A percentile compares a stretch with the other conserved stretches of the same genome.
phyloP scores from a whole-genome alignment of 92 coral and sea anemone genomes.

The Palythoa heliodiscus region DNA sequence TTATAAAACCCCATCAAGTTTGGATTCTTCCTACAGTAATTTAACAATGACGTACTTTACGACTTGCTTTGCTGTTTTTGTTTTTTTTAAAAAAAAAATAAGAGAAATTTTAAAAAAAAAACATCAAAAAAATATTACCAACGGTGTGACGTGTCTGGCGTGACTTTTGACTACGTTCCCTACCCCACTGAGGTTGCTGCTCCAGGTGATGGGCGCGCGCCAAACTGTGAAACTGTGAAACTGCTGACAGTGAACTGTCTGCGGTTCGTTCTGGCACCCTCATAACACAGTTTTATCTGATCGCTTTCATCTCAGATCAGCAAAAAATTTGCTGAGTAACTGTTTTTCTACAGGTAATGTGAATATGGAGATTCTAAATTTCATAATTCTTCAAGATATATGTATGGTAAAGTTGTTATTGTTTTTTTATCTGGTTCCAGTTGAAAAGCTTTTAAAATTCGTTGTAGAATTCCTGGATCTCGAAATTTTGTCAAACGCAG shows the following conservation, averaged over 20 bases:
- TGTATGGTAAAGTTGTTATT: not conserved
- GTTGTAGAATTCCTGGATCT: not conserved
- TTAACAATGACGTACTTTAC: too few relatives aligned
- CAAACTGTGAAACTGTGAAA: conserved; percentile 13
- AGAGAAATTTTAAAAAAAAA: too few relatives aligned
- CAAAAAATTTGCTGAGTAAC: not conserved
- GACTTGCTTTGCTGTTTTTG: too few relatives aligned
- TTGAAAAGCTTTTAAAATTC: not conserved
- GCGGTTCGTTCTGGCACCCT: not conserved
- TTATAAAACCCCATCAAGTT: too few relatives aligned
- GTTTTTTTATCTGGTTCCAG: not conserved
- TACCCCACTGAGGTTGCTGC: conserved; percentile 10
- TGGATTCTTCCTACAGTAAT: too few relatives aligned
- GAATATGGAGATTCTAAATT: not conserved
- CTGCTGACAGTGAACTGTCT: not conserved
- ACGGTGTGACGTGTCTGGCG: not conserved
- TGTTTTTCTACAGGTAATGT: not conserved
- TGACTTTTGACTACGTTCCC: conserved; percentile 2
- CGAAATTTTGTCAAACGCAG: not conserved
- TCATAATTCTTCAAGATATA: not conserved
- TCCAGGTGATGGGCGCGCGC: conserved; percentile 51
- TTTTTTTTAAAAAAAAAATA: too few relatives aligned
- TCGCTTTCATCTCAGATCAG: not conserved
- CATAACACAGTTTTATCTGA: not conserved
- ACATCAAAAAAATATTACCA: too few relatives aligned